Evolutionary conservation across 2,113 vertebrate genomes (phyloP).

Genomic region (Dolichotis patagonum): DNA sequence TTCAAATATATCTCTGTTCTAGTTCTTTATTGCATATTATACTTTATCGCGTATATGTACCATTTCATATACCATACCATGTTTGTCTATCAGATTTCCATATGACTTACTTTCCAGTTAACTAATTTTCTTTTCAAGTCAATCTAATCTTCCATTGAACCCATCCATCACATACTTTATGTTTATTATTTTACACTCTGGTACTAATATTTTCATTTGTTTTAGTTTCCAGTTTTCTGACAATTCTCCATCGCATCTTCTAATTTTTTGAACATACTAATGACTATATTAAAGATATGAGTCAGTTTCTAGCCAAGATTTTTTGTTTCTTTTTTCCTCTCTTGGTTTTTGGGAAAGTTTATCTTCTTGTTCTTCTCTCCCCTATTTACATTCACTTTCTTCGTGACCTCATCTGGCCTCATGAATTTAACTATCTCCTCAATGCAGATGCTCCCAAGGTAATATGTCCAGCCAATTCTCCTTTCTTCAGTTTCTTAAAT

Average conservation of each 20-base stretch:
- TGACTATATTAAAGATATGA: conserved; percentile 4
- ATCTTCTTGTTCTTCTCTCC: not conserved
- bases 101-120: not conserved
- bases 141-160: not conserved
- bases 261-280: conserved; percentile 20
- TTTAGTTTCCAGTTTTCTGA: conserved; percentile 21
- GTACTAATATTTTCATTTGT: not conserved
- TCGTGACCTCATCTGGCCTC: not conserved
- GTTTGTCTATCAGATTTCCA: not conserved
- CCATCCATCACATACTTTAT: not conserved
- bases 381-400: not conserved
- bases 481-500: not conserved
- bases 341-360: not conserved
- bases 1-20: not conserved
- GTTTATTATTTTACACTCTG: conserved; percentile 32
- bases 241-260: conserved; percentile 6
- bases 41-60: not conserved
- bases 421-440: not conserved
- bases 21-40: not conserved
- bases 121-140: not conserved
- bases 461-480: not conserved
- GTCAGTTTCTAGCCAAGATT: not conserved
- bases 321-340: not conserved
- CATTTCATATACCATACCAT: not conserved
- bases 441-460: not conserved